Conservation (phyloP, 2,113 vertebrate species). For the Apaloderma vittatum region DNA sequence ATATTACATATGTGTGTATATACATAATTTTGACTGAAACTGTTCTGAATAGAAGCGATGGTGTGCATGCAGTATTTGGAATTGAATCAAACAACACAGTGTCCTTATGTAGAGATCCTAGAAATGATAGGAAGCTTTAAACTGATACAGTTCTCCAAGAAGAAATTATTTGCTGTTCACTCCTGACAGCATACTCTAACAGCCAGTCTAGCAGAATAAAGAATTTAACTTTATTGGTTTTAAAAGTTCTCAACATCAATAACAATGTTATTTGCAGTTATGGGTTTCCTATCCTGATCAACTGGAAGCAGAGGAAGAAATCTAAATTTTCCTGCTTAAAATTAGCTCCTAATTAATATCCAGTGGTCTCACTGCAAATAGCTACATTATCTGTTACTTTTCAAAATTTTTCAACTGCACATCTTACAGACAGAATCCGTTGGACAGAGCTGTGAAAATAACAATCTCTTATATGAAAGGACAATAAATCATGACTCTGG, state of each 20-base stretch:
- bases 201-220: not conserved
- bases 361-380: not conserved
- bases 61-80: not conserved
- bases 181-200: not conserved
- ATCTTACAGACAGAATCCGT: not conserved
- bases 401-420: conserved; percentile 26
- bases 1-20: not conserved
- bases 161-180: not conserved
- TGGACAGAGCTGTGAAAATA: conserved; percentile 36
- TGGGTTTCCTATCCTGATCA: not conserved
- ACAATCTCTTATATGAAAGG: conserved; percentile 16
- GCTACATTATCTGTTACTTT: not conserved
- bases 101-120: not conserved
- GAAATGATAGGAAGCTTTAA: not conserved
- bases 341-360: not conserved
- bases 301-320: not conserved
- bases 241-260: not conserved
- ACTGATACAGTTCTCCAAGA: not conserved
- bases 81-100: not conserved
- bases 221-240: not conserved
- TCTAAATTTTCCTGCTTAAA: not conserved
- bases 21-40: not conserved
- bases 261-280: not conserved
- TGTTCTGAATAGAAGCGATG: not conserved
- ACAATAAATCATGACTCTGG: conserved; percentile 43